These are phyloP conservation scores for Drosophila biarmipes DNA, from an alignment of 1,140 invertebrate species.

Conservation along the genomic window DNA sequence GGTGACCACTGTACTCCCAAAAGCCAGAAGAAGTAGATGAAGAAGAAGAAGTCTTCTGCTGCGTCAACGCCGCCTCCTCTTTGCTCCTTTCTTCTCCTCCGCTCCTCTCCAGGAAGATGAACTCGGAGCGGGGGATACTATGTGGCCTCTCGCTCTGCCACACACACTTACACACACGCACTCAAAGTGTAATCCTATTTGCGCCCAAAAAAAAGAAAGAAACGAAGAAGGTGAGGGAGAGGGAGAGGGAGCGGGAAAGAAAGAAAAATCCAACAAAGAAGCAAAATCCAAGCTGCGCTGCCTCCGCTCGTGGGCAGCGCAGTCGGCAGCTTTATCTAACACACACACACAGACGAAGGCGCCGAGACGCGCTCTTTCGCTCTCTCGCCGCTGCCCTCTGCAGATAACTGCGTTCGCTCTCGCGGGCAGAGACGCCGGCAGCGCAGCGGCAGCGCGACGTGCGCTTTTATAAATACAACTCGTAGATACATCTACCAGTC, in stretches of 20 bases:
- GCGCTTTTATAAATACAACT: conserved; percentile 82
- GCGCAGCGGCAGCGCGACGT: conserved; percentile 19
- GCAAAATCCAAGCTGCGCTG: conserved; percentile 44
- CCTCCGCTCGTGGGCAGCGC: conserved; percentile 41
- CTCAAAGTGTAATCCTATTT: conserved; percentile 71
- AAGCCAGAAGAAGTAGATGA: neutral
- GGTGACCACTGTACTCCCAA: neutral
- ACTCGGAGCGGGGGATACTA: neutral
- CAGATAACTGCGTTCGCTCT: conserved; percentile 27
- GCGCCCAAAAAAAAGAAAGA: conserved; percentile 64
- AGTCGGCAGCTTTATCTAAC: conserved; percentile 70
- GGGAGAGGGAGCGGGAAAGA: conserved; percentile 17
- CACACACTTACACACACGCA: conserved; percentile 22
- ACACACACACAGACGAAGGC: conserved; percentile 50
- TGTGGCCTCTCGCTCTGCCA: conserved; percentile 24
- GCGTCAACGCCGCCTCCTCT: conserved; percentile 9
- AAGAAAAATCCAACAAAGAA: conserved; percentile 76
- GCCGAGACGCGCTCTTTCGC: neutral
- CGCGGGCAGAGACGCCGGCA: conserved; percentile 25
- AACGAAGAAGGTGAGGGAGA: conserved; percentile 34
- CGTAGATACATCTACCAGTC: conserved; percentile 68
- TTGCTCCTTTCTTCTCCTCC: neutral
- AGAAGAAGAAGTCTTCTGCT: conserved; percentile 18
- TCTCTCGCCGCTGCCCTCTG: conserved; percentile 22
- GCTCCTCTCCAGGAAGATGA: conserved; percentile 33